phyloP scores from a whole-genome alignment of 2,113 vertebrate species.

The Myotis lucifugus region DNA sequence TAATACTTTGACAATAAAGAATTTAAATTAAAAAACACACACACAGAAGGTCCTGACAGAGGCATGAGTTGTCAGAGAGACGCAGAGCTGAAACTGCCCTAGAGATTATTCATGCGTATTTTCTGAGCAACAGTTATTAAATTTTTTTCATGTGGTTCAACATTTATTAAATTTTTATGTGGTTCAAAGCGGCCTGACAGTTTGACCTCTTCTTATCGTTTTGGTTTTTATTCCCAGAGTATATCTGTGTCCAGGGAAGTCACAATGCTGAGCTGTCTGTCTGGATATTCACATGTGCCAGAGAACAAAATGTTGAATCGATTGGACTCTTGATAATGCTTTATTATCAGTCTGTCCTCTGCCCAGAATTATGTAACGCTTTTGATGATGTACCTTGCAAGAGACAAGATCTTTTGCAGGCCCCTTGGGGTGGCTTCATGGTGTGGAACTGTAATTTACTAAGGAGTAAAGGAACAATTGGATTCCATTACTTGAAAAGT shows the following conservation, averaged over 20 bases:
- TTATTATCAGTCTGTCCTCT: no score
- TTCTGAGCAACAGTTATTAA: slow-evolving; percentile 45
- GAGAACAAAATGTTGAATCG: neutral
- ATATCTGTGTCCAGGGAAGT: neutral
- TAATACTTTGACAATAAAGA: no score
- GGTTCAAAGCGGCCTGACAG: neutral
- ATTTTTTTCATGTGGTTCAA: slow-evolving; percentile 36
- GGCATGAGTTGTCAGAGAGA: slow-evolving; percentile 23
- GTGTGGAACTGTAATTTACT: neutral
- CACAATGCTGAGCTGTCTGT: neutral
- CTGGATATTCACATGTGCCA: neutral
- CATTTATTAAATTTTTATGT: slow-evolving; percentile 14
- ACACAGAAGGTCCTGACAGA: neutral
- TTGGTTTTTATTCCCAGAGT: neutral
- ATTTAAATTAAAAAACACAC: no score
- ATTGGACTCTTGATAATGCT: neutral
- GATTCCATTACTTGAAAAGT: neutral
- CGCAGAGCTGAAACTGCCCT: neutral
- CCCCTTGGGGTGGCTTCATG: neutral
- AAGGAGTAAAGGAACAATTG: neutral
- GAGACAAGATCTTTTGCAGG: neutral
- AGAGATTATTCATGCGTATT: slow-evolving; percentile 3
- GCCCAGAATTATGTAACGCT: neutral
- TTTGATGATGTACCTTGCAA: neutral
- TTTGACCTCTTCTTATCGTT: neutral